Evolutionary conservation across 2,888 invertebrate genomes (phyloP), one percentile per base, ranked within the genome.

Genomic region (Panorpa germanica): DNA sequence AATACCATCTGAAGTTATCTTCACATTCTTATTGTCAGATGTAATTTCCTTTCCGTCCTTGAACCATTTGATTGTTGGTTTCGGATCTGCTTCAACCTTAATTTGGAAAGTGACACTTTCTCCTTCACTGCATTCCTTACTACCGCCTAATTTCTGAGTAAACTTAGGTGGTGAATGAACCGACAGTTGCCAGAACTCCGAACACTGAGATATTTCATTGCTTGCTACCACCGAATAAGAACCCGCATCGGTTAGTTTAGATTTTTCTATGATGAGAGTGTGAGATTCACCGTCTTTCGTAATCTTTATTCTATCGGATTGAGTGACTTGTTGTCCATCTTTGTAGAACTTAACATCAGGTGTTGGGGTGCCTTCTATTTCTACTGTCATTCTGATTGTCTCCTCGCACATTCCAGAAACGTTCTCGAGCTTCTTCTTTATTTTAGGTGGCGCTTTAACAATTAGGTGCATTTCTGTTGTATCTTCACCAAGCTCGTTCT

Each of bases 171-270:
- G 74, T 31, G 81, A 76, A 44, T 76, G 73, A 29, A 91, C 82
- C 21, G 76, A 71, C 45, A 88, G 67, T 44, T 80, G 78, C 70
- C 85, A 88, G 52, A 83, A 82, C 48, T 90, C 83, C 0, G 88
- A 83, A 34, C 85, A 81, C 53, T 90, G 86, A 44, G 81, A 83
- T 39, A 88, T 61, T 41, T 85, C 82, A 45, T 88, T 90, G 33
- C 72, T 70, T 1, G 82, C 86, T 2, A 78, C 71, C 4, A 88
- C 68, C 0, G 86, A 85, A 50, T 85, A 93, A 1, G 82, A 78
- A 3, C 90, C 93, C 9, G 75, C 63, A 46, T 93, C 90, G 2
- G 74, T 75, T 28, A 78, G 60, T 43, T 63, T 67, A 22, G 78
- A 64, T 27, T 72, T 67, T 37, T 72, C 69, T 33, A 85, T 73